Evolutionary conservation across 2,113 vertebrate species (phyloP).

Genomic region (Amazona guildingii): DNA sequence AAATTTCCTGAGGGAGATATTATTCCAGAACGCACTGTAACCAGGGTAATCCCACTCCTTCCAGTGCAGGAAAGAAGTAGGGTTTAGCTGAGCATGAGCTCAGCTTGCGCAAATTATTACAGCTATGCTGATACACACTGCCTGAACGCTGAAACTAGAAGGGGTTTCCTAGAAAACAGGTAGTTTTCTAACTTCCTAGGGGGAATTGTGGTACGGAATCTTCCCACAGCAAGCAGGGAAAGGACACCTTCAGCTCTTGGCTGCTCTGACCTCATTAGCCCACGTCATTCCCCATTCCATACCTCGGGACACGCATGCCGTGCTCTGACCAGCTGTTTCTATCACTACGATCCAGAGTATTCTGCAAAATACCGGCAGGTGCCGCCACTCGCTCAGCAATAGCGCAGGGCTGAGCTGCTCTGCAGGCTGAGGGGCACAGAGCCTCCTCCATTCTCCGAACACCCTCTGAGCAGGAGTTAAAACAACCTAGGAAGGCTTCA

Average conservation of each 20-base stretch:
- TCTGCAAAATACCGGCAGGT: conserved; percentile 8
- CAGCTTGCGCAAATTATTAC: neutral
- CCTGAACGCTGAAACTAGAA: neutral
- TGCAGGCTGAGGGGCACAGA: neutral
- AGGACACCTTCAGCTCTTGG: neutral
- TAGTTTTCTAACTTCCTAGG: neutral
- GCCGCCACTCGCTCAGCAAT: conserved; percentile 41
- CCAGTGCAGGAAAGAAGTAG: neutral
- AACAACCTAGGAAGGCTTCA: neutral
- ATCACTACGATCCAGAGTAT: neutral
- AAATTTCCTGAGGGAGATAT: neutral
- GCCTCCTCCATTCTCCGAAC: accelerated
- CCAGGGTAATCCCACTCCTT: neutral
- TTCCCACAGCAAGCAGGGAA: neutral
- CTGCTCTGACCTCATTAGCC: neutral
- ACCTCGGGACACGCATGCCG: neutral
- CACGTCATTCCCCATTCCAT: neutral
- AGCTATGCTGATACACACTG: neutral
- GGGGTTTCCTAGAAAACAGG: neutral
- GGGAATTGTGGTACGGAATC: neutral
- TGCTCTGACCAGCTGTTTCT: neutral
- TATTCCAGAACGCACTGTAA: neutral
- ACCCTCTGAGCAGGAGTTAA: neutral
- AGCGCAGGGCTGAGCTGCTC: neutral
- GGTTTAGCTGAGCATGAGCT: neutral